Evolutionary conservation across 2,888 invertebrate genomes (phyloP).

Genomic region (Polylopha cassiicola): DNA sequence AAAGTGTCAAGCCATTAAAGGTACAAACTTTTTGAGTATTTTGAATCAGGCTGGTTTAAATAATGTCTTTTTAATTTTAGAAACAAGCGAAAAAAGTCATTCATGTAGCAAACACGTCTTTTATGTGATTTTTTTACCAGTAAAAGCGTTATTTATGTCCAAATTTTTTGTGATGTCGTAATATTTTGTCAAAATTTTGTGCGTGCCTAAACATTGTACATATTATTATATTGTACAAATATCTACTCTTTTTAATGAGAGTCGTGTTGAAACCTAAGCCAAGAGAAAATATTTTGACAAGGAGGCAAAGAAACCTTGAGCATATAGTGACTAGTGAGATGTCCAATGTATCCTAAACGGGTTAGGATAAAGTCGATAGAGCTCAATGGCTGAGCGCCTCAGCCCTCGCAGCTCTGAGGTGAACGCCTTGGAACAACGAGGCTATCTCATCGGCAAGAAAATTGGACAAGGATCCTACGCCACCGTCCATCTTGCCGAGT

Average conservation of each 20-base stretch:
- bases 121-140: conserved; percentile 69
- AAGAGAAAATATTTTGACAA: conserved; percentile 63
- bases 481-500: conserved; percentile 91
- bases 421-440: conserved; percentile 89
- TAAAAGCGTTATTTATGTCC: conserved; percentile 74
- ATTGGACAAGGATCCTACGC: conserved; percentile 95
- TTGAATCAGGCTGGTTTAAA: conserved; percentile 41
- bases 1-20: too few species aligned
- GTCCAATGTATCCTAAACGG: conserved; percentile 77
- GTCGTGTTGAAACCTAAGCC: conserved; percentile 56
- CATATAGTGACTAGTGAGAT: conserved; percentile 68
- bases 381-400: conserved; percentile 84
- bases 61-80: conserved; percentile 62
- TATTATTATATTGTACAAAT: conserved; percentile 39
- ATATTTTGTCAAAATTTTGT: conserved; percentile 71
- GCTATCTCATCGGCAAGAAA: conserved; percentile 89
- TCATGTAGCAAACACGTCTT: conserved; percentile 71
- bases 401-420: conserved; percentile 89
- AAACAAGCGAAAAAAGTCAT: conserved; percentile 72
- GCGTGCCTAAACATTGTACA: conserved; percentile 59
- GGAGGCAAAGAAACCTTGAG: conserved; percentile 59
- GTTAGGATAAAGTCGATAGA: conserved; percentile 74
- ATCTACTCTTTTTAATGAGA: conserved; percentile 66
- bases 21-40: conserved; percentile 4
- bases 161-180: conserved; percentile 77